Percentiles rank a stretch among this genome's conserved stretches.
Conservation (phyloP, 2,888 invertebrate species). For the Labia minor region DNA sequence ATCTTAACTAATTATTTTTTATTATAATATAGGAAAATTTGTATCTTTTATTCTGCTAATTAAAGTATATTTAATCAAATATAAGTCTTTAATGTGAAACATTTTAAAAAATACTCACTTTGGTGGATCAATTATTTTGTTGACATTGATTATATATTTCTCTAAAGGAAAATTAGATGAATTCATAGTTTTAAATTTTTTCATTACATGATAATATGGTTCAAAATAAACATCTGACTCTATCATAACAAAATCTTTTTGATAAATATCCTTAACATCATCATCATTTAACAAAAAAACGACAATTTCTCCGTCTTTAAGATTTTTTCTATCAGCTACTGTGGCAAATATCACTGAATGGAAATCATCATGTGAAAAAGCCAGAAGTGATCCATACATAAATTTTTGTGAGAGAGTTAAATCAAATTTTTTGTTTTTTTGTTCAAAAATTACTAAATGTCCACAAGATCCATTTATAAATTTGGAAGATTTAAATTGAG, state of each 20-base stretch:
- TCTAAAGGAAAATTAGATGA: conserved; percentile 52
- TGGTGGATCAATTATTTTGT: conserved; percentile 33
- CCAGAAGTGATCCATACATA: conserved; percentile 59
- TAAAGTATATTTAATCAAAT: too few relatives aligned
- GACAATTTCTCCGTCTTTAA: conserved; percentile 47
- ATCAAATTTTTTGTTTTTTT: conserved; percentile 34
- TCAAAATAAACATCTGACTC: conserved; percentile 73
- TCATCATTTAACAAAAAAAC: conserved; percentile 32
- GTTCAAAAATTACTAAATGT: conserved; percentile 26
- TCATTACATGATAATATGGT: conserved; percentile 63
- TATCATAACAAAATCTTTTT: conserved; percentile 49
- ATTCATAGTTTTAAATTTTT: conserved; percentile 50
- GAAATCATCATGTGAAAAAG: conserved; percentile 60
- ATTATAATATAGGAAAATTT: too few relatives aligned
- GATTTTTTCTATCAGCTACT: conserved; percentile 46
- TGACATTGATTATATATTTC: conserved; percentile 51
- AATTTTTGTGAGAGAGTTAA: conserved; percentile 48
- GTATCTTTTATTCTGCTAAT: too few relatives aligned
- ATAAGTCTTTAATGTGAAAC: too few relatives aligned
- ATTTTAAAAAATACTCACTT: conserved; percentile 37
- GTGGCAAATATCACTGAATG: conserved; percentile 56
- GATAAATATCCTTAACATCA: conserved; percentile 33
- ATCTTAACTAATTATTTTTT: too few relatives aligned
- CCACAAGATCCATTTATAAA: conserved; percentile 26
- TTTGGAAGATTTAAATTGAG: neutral